Conservation (phyloP, 2,797 vertebrate genomes). For the Hephaestus fuliginosus region DNA sequence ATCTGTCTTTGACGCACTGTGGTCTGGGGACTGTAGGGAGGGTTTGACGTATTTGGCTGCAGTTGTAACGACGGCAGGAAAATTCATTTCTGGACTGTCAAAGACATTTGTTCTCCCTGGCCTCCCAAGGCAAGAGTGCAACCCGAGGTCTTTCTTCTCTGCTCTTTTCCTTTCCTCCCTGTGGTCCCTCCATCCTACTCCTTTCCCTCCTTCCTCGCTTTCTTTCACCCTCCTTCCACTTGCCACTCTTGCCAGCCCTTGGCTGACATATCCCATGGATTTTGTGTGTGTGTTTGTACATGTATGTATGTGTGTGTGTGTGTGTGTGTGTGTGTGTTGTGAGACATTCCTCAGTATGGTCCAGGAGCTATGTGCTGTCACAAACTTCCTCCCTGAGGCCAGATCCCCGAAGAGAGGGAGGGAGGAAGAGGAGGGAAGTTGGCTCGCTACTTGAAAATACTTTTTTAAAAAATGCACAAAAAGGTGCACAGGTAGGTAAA, state of each 20-base stretch:
- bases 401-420: slow-evolving; percentile 24
- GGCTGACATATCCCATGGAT: slow-evolving; percentile 67
- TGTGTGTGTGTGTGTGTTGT: slow-evolving; percentile 37
- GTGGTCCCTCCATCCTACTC: slow-evolving; percentile 37
- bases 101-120: slow-evolving; percentile 76
- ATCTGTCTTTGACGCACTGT: slow-evolving; percentile 60
- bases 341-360: slow-evolving; percentile 77
- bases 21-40: slow-evolving; percentile 68
- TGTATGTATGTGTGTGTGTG: slow-evolving; percentile 37
- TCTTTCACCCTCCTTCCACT: slow-evolving; percentile 45
- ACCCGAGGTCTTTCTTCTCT: slow-evolving; percentile 48
- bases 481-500: slow-evolving; percentile 31
- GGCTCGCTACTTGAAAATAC: slow-evolving; percentile 29
- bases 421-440: slow-evolving; percentile 24
- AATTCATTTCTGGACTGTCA: slow-evolving; percentile 80
- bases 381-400: slow-evolving; percentile 78
- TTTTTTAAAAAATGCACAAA: slow-evolving; percentile 38
- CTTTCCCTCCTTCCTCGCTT: slow-evolving; percentile 29
- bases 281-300: slow-evolving; percentile 27
- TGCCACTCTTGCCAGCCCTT: slow-evolving; percentile 66
- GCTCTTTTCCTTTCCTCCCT: slow-evolving; percentile 8
- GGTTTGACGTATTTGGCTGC: slow-evolving; percentile 70
- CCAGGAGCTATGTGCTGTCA: slow-evolving; percentile 78
- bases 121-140: slow-evolving; percentile 72
- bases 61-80: slow-evolving; percentile 75